These are phyloP conservation scores for Cephus nigrinus DNA, from an alignment of 2,888 invertebrate species.

Conservation along the genomic window DNA sequence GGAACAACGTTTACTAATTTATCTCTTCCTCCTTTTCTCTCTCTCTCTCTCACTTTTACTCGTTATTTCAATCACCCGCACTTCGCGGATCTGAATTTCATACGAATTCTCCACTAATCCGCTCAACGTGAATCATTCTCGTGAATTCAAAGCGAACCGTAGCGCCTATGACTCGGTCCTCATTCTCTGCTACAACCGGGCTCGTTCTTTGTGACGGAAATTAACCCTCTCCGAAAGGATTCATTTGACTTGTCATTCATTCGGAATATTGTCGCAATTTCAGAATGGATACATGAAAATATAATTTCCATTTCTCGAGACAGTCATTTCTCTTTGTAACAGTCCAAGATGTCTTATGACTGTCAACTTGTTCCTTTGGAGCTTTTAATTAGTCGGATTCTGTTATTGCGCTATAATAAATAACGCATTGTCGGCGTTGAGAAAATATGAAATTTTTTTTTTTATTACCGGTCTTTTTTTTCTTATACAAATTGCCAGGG, in stretches of 20 bases:
- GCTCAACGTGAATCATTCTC: background rate
- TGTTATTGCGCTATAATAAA: too few relatives aligned
- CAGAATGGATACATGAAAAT: too few relatives aligned
- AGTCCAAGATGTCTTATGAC: too few relatives aligned
- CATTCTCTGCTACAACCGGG: background rate
- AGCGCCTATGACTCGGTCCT: background rate
- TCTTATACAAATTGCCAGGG: too few relatives aligned
- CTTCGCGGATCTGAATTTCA: background rate
- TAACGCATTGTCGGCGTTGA: too few relatives aligned
- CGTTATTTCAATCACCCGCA: constrained; percentile 14
- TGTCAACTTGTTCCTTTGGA: too few relatives aligned
- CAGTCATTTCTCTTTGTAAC: too few relatives aligned
- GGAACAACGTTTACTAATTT: background rate
- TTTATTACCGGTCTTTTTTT: too few relatives aligned
- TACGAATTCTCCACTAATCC: background rate
- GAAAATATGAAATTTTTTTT: too few relatives aligned
- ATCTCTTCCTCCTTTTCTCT: constrained; percentile 2
- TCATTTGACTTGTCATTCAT: background rate
- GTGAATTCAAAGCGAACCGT: background rate
- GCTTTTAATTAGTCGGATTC: too few relatives aligned
- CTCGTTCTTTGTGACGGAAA: background rate
- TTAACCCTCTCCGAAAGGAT: background rate
- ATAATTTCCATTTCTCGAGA: too few relatives aligned
- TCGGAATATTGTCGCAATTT: background rate
- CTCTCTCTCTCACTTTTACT: background rate